Conservation (phyloP, 2,113 vertebrate species). For the Orientallactaga bullata region DNA sequence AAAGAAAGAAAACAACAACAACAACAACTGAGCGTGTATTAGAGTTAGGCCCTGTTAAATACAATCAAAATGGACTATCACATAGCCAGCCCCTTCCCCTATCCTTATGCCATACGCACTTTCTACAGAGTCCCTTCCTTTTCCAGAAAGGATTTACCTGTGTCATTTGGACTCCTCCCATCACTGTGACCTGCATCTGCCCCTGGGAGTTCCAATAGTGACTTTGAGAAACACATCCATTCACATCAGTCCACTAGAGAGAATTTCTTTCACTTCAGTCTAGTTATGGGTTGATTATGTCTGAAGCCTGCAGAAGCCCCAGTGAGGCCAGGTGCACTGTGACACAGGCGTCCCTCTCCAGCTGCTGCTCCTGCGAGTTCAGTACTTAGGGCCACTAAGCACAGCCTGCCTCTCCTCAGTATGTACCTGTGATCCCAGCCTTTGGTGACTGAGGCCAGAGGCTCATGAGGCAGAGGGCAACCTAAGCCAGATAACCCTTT, state of each 20-base stretch:
- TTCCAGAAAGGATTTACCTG: too few species aligned
- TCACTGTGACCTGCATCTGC: too few species aligned
- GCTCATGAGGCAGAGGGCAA: too few species aligned
- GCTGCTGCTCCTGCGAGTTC: neutral
- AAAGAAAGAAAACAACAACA: too few species aligned
- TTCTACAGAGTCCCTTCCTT: neutral
- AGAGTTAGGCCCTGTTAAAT: neutral
- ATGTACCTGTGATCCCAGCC: too few species aligned
- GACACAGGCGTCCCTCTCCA: neutral
- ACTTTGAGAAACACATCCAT: neutral
- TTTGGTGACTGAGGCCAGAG: too few species aligned
- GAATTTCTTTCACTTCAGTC: neutral
- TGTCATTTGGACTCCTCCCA: neutral
- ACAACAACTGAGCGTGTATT: neutral
- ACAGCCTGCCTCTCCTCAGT: too few species aligned
- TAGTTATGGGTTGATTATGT: neutral
- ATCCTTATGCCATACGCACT: neutral
- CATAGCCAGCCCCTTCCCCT: neutral
- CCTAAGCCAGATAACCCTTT: too few species aligned
- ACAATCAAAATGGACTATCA: neutral
- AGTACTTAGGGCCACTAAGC: accelerated
- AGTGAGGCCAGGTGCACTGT: neutral
- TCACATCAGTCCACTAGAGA: neutral
- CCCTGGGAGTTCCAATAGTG: neutral
- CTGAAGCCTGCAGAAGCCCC: neutral